Percentiles rank a stretch among this genome's conserved stretches.
Conservation (phyloP, 2,113 vertebrate species). For the Periophthalmus modestus region DNA sequence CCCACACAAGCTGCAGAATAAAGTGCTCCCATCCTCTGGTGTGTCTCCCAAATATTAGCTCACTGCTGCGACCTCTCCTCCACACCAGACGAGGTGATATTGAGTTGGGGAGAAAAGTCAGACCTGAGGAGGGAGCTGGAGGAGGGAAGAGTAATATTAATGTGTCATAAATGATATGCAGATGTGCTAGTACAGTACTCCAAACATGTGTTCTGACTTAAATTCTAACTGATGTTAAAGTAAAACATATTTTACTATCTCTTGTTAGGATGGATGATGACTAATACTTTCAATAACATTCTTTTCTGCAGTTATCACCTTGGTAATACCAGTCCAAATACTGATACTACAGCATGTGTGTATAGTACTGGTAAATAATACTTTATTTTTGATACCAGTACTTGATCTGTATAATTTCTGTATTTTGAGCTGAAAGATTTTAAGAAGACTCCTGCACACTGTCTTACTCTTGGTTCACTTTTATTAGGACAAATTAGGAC, state of each 20-base stretch:
- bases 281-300: not conserved
- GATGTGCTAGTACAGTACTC: constrained; percentile 13
- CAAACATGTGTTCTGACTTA: not conserved
- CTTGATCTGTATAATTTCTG: too few species aligned
- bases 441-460: too few species aligned
- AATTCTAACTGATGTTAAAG: not conserved
- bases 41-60: constrained; percentile 71
- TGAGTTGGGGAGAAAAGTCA: constrained; percentile 67
- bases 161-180: not conserved
- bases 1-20: constrained; percentile 61
- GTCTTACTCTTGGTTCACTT: too few species aligned
- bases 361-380: too few species aligned
- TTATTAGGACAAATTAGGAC: too few species aligned
- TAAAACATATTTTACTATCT: not conserved
- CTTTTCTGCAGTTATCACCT: not conserved
- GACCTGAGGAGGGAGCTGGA: constrained; percentile 59
- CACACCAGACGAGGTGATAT: constrained; percentile 68
- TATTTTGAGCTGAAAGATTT: too few species aligned
- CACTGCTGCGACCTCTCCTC: constrained; percentile 67
- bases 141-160: constrained; percentile 36
- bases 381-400: too few species aligned
- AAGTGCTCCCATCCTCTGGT: constrained; percentile 73
- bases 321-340: too few species aligned
- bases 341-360: too few species aligned
- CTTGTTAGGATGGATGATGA: not conserved